phyloP scores from a whole-genome alignment of 2,113 vertebrate genomes.

The Coryphaenoides rupestris region DNA sequence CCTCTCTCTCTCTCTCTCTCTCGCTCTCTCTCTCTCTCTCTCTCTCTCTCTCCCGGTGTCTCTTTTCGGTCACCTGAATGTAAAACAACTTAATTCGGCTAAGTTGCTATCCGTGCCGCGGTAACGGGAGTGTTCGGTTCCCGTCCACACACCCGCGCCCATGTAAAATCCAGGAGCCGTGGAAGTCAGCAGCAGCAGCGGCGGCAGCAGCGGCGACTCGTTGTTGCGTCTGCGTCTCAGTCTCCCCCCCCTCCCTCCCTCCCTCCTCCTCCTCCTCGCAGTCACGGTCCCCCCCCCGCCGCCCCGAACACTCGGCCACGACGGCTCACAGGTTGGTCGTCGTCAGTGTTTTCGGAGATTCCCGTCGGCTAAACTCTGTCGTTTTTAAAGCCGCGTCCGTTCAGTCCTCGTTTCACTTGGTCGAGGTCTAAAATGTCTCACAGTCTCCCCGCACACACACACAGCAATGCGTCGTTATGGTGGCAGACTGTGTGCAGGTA shows the following conservation, averaged over 20 bases:
- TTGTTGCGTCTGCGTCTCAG: too few relatives aligned
- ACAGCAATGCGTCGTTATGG: too few relatives aligned
- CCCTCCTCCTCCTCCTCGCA: slow-evolving; percentile 34
- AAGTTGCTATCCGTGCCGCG: slow-evolving; percentile 5
- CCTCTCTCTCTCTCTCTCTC: slow-evolving; percentile 33
- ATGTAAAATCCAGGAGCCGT: slow-evolving; percentile 9
- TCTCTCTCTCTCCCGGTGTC: slow-evolving; percentile 13
- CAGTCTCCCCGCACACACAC: not conserved
- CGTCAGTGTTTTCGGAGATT: slow-evolving; percentile 60
- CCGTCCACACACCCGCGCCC: not conserved
- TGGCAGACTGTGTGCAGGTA: too few relatives aligned
- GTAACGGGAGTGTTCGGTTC: slow-evolving; percentile 1
- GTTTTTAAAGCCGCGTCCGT: slow-evolving; percentile 38
- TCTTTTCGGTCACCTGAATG: slow-evolving; percentile 13
- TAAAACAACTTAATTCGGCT: slow-evolving; percentile 6
- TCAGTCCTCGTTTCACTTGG: slow-evolving; percentile 19
- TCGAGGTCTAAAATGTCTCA: not conserved
- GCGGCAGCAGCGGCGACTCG: too few relatives aligned
- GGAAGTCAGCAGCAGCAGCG: slow-evolving; percentile 1
- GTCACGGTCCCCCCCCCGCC: slow-evolving; percentile 68
- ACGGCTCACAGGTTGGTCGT: slow-evolving; percentile 59
- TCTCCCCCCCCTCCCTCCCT: slow-evolving; percentile 27
- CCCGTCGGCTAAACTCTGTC: slow-evolving; percentile 55
- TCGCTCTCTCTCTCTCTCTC: slow-evolving; percentile 23
- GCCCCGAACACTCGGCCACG: slow-evolving; percentile 19